Evolutionary conservation across 2,797 vertebrate genomes (phyloP).

Genomic region (Alca torda): DNA sequence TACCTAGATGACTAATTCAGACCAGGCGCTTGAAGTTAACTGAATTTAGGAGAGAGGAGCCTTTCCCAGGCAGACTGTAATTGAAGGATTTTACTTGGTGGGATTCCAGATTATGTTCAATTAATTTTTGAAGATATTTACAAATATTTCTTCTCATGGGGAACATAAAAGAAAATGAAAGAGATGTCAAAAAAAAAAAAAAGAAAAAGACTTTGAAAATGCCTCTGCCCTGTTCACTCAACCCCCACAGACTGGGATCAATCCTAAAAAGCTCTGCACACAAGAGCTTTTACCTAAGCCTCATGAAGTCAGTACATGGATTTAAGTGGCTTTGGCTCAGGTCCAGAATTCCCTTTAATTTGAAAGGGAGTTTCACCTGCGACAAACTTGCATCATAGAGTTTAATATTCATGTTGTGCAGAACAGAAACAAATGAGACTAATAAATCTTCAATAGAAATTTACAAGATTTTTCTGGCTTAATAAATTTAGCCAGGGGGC

Average conservation of each 20-base stretch:
- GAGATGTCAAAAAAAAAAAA: neutral
- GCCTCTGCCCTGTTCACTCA: neutral
- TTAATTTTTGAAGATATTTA: neutral
- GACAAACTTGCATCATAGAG: neutral
- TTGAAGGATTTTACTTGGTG: neutral
- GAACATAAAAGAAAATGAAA: neutral
- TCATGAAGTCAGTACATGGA: neutral
- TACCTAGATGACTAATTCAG: neutral
- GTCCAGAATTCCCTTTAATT: neutral
- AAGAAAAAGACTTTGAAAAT: neutral
- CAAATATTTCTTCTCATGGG: neutral
- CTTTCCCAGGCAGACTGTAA: neutral
- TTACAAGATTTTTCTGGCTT: slow-evolving; percentile 78
- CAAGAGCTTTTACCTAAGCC: neutral
- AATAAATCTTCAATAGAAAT: slow-evolving; percentile 82
- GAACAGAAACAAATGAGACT: slow-evolving; percentile 82
- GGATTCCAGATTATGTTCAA: neutral
- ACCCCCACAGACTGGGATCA: neutral
- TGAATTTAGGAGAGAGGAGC: neutral
- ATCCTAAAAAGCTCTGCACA: neutral
- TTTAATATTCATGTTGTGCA: slow-evolving; percentile 42
- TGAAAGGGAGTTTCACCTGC: slow-evolving; percentile 9
- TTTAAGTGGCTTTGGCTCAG: neutral
- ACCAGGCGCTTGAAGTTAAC: neutral
- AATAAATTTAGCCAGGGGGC: slow-evolving; percentile 58